Base-by-base conservation (phyloP, 2,113 vertebrate genomes). In the Oryzias melastigma region DNA sequence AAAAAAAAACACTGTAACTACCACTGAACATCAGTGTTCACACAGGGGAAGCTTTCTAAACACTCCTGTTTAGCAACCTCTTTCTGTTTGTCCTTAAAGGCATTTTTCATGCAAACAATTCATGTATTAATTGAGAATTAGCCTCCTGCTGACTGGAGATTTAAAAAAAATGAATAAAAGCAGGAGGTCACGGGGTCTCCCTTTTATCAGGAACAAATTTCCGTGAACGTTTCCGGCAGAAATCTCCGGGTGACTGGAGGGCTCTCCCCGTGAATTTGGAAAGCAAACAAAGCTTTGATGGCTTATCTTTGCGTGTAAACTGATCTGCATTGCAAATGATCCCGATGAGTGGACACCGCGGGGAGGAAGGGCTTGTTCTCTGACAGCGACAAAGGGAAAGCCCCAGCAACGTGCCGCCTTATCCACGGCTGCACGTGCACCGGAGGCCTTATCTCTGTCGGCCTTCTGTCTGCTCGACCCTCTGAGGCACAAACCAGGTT, bases 271-370 rank as follows among this genome's bases (percentile, higher is more conserved):
- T 65, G 69, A 69, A 87, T 87, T 86, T 89, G 87, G 80, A 81
- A 72, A 81, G 78, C 80, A 85, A 90, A 88, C 74, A 78, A 63
- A 65, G 65, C 53, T 29, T 52, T 67, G 86, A 86, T 72, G 63
- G 68, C 51, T 35, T 14, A 87, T 90, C 83, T 83, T 29, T 63
- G 60, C 27, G 5, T 48, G 58, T 64, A 53, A 63, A 50, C 55
- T 41, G 68, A 67, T 92, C 90, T 90, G 88, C 85, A 90, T 84
- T 90, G 87, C 84, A 91, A 91, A 92, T 85, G 46, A 80, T 71
- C 25, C 47, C n/a, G 58, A 78, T 86, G 56, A 71, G 78, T 57
- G 78, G 56, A 66, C 66, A 65, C 61, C 65, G 18, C 54, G 1
- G 60, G 66, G 71, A 64, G 65, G 77, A 66, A 16, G 62, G 44